Percentiles rank a stretch among this genome's conserved stretches.
These are phyloP conservation scores for Eudorcas thomsonii DNA, from an alignment of 2,113 vertebrate genomes.

Conservation along the genomic window DNA sequence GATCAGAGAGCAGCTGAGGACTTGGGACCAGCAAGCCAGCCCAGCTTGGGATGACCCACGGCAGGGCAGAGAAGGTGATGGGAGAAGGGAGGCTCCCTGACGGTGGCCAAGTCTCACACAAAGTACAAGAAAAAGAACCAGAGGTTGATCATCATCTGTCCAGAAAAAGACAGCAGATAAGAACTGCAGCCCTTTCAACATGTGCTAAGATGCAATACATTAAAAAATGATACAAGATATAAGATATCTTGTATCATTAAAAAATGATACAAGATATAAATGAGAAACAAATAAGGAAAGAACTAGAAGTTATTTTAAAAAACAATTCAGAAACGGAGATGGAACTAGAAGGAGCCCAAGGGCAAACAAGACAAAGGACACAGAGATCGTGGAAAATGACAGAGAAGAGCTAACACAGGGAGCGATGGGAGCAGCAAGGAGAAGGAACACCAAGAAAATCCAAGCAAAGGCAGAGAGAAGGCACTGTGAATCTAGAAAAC, in stretches of 20 bases:
- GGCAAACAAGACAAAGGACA: not conserved
- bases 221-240: not conserved
- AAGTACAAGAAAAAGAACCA: not conserved
- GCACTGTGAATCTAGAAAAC: not conserved
- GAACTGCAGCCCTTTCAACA: not conserved
- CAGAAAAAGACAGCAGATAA: not conserved
- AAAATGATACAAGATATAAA: not conserved
- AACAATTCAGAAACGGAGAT: not conserved
- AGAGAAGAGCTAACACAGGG: not conserved
- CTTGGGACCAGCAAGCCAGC: not conserved
- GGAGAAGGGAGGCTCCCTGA: not conserved
- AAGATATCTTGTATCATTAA: not conserved
- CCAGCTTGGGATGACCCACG: not conserved
- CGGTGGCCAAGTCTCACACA: not conserved
- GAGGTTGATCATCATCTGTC: not conserved
- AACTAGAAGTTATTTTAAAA: not conserved
- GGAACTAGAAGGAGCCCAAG: not conserved
- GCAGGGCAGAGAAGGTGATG: not conserved
- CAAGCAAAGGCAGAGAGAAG: not conserved
- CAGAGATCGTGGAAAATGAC: not conserved
- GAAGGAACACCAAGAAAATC: rapidly evolving
- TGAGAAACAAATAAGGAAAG: not conserved
- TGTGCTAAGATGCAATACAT: not conserved
- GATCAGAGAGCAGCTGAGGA: not conserved
- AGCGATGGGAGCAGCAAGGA: not conserved